Conservation (phyloP, 2,888 invertebrate genomes). For the Merodon equestris region DNA sequence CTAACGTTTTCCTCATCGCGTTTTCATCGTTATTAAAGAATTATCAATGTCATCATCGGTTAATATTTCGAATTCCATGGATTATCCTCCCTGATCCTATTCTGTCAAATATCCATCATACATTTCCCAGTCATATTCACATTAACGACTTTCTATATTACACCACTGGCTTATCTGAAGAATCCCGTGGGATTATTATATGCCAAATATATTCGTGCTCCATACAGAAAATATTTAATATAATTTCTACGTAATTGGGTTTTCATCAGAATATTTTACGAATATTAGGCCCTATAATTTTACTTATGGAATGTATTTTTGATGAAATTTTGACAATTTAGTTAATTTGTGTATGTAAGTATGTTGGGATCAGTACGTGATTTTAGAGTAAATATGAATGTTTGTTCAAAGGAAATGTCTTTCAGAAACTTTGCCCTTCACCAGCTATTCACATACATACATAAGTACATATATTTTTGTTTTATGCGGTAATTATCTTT, state of each 20-base stretch:
- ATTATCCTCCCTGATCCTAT: slow-evolving; percentile 69
- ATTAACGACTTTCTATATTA: slow-evolving; percentile 52
- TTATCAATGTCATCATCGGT: slow-evolving; percentile 62
- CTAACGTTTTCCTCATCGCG: slow-evolving; percentile 22
- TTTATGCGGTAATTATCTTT: too few relatives aligned
- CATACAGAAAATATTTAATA: slow-evolving; percentile 60
- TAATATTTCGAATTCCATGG: slow-evolving; percentile 68
- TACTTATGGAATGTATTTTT: too few relatives aligned
- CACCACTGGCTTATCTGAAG: slow-evolving; percentile 41
- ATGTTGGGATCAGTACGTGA: too few relatives aligned
- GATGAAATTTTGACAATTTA: too few relatives aligned
- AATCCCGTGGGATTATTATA: slow-evolving; percentile 61
- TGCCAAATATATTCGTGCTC: slow-evolving; percentile 52
- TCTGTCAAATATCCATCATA: slow-evolving; percentile 70
- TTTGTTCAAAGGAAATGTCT: too few relatives aligned
- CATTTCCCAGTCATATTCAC: slow-evolving; percentile 53
- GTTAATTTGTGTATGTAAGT: too few relatives aligned
- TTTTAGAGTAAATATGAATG: too few relatives aligned
- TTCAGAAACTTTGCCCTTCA: too few relatives aligned
- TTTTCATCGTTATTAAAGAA: slow-evolving; percentile 48
- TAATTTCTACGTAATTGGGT: background rate
- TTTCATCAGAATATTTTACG: too few relatives aligned
- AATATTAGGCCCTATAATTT: too few relatives aligned
- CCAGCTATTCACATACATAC: too few relatives aligned
- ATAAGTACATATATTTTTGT: too few relatives aligned